These are phyloP conservation scores for Notoglanidium macrostoma DNA, from an alignment of 2,797 vertebrate genomes.

Conservation along the genomic window DNA sequence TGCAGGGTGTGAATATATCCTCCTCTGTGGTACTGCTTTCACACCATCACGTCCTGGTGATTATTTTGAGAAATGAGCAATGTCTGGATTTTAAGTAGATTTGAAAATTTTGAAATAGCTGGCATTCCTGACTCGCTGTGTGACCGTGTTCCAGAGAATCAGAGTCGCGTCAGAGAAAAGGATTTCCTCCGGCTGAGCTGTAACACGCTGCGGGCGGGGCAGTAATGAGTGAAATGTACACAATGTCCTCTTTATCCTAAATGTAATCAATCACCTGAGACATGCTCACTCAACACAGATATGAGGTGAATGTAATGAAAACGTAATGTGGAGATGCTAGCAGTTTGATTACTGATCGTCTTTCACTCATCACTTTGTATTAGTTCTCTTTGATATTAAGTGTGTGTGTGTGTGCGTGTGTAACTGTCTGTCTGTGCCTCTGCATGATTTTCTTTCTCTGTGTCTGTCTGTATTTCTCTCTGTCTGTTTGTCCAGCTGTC, in stretches of 20 bases:
- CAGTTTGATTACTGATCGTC: background rate
- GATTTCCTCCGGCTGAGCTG: background rate
- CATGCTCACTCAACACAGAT: background rate
- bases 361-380: background rate
- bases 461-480: background rate
- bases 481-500: background rate
- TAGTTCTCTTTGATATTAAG: background rate
- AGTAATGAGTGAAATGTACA: background rate
- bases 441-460: background rate
- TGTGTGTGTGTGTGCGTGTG: background rate
- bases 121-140: background rate
- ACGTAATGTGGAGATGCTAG: background rate
- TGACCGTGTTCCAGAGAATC: background rate
- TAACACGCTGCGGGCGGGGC: background rate
- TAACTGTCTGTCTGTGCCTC: background rate
- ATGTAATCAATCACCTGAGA: background rate
- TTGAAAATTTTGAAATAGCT: background rate
- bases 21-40: background rate
- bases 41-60: background rate
- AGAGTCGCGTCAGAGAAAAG: background rate
- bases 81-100: background rate
- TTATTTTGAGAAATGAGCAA: background rate
- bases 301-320: background rate
- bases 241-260: constrained; percentile 6
- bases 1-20: background rate